phyloP scores from a whole-genome alignment of 2,113 vertebrate species.

The Trochalopteron elliotii region DNA sequence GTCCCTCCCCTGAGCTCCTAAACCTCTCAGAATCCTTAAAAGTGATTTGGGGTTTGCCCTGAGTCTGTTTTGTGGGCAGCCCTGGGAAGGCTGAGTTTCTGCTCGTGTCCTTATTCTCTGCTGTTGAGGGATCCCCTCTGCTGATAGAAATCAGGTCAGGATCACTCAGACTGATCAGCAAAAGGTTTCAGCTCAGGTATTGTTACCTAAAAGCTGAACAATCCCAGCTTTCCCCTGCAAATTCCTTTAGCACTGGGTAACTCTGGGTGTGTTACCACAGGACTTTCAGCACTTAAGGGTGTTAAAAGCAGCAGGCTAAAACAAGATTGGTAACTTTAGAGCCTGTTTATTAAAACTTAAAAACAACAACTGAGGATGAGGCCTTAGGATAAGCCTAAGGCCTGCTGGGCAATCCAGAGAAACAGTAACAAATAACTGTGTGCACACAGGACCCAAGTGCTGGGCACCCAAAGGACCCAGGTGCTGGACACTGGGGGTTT shows the following conservation, averaged over 20 bases:
- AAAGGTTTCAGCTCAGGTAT: not conserved
- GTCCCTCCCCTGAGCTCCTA: not conserved
- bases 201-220: not conserved
- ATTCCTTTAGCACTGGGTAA: accelerated
- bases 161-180: not conserved
- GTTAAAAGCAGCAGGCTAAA: no score
- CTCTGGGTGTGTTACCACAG: not conserved
- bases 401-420: no score
- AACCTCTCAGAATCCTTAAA: not conserved
- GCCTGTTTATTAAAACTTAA: no score
- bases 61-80: not conserved
- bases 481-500: no score
- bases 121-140: not conserved
- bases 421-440: no score
- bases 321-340: no score
- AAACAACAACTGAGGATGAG: no score
- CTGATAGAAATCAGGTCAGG: accelerated
- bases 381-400: no score
- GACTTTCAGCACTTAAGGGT: not conserved
- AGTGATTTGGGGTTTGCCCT: not conserved
- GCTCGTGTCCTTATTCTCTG: not conserved
- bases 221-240: not conserved
- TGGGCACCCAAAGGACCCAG: no score
- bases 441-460: no score
- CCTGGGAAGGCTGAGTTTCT: not conserved